Percentiles rank a stretch among this genome's conserved stretches.
Conservation (phyloP, 2,797 vertebrate species). For the Meriones psammophilus region DNA sequence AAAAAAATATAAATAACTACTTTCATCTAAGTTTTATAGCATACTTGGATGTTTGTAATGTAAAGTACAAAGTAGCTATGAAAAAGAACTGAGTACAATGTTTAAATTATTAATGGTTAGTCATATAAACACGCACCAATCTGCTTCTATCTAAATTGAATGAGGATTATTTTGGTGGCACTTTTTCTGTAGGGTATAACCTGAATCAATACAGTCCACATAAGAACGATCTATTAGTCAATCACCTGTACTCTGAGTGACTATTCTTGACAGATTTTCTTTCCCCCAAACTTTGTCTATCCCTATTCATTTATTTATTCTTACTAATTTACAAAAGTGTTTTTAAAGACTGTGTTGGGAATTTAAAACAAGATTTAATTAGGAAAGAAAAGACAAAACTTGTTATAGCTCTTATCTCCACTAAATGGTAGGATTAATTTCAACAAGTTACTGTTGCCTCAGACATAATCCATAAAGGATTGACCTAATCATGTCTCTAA, state of each 20-base stretch:
- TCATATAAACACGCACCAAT: background rate
- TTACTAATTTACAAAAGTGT: background rate
- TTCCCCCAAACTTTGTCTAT: background rate
- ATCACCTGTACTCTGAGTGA: background rate
- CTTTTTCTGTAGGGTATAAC: background rate
- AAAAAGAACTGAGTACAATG: background rate
- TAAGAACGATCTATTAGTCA: background rate
- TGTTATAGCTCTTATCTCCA: background rate
- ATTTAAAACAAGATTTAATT: constrained; percentile 66
- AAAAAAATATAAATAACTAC: background rate
- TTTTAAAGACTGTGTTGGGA: background rate
- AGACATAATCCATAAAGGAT: constrained; percentile 44
- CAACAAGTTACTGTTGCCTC: constrained; percentile 65
- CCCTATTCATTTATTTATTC: background rate
- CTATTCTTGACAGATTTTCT: background rate
- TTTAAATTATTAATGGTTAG: background rate
- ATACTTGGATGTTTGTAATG: background rate
- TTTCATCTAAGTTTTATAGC: background rate
- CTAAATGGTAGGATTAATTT: constrained; percentile 60
- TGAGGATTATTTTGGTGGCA: background rate
- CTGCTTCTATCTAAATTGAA: background rate
- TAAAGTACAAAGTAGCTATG: background rate
- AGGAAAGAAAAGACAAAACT: constrained; percentile 10
- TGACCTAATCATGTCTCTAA: constrained; percentile 47
- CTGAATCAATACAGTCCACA: background rate